A percentile compares a stretch with the other conserved stretches of the same genome.
These are phyloP conservation scores for Cariama cristata DNA, from an alignment of 2,113 vertebrate species.

Conservation along the genomic window DNA sequence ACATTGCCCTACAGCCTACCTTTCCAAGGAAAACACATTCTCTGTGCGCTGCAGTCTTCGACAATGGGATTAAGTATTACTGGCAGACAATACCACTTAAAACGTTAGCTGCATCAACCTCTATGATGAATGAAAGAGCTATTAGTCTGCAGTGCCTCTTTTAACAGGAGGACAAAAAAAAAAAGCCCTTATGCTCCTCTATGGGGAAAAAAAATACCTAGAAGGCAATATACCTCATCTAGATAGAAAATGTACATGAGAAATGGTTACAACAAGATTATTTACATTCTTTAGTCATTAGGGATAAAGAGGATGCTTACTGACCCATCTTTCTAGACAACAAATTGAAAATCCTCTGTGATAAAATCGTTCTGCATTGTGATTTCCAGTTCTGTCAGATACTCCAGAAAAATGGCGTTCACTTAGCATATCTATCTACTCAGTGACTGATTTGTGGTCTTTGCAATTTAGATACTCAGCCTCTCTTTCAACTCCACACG, in stretches of 20 bases:
- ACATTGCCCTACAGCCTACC: neutral
- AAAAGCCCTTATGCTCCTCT: neutral
- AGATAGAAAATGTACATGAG: slow-evolving; percentile 68
- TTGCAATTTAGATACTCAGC: slow-evolving; percentile 66
- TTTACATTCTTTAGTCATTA: slow-evolving; percentile 78
- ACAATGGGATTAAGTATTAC: slow-evolving; percentile 22
- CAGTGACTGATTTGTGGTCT: slow-evolving; percentile 59
- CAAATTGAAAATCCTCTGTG: slow-evolving; percentile 76
- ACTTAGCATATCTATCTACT: slow-evolving; percentile 57
- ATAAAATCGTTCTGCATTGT: slow-evolving; percentile 66
- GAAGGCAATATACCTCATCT: slow-evolving; percentile 58
- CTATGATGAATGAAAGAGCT: slow-evolving; percentile 32
- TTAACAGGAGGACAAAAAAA: slow-evolving; percentile 2
- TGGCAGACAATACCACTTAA: slow-evolving; percentile 32
- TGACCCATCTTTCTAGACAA: slow-evolving; percentile 72
- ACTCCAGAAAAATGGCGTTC: slow-evolving; percentile 64
- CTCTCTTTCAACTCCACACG: slow-evolving; percentile 56
- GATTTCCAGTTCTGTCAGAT: slow-evolving; percentile 74
- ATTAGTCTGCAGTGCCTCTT: slow-evolving; percentile 25
- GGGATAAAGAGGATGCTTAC: slow-evolving; percentile 71
- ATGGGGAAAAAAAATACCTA: neutral
- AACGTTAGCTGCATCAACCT: slow-evolving; percentile 3
- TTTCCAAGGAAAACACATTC: slow-evolving; percentile 33
- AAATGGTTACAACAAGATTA: slow-evolving; percentile 64
- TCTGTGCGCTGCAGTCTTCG: neutral